Evolutionary conservation across 2,113 vertebrate genomes (phyloP).

Genomic region (Otis tarda): DNA sequence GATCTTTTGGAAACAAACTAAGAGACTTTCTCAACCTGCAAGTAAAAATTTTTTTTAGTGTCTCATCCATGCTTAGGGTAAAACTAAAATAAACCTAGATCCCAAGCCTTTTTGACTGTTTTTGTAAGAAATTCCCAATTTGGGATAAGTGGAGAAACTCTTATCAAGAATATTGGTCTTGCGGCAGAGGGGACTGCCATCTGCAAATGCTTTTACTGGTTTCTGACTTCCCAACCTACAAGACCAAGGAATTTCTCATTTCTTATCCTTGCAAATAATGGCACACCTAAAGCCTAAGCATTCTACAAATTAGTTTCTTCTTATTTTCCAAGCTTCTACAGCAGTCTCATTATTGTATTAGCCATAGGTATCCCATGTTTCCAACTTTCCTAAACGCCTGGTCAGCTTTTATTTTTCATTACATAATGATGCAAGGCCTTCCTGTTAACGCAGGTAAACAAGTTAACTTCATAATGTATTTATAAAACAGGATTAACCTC

Average conservation of each 20-base stretch:
- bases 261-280: background rate
- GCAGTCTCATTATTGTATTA: background rate
- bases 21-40: background rate
- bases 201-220: background rate
- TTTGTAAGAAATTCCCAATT: background rate
- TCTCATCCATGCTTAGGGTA: background rate
- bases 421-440: background rate
- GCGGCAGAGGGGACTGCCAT: background rate
- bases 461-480: background rate
- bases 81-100: background rate
- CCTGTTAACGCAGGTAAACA: background rate
- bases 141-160: background rate
- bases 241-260: background rate
- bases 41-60: background rate
- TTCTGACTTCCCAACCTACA: background rate
- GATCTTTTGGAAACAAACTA: background rate
- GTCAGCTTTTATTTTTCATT: background rate
- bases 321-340: background rate
- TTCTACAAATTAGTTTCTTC: background rate
- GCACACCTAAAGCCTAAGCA: background rate
- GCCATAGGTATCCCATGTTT: background rate
- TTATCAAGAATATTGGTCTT: background rate
- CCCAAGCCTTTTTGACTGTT: background rate
- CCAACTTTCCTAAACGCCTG: background rate
- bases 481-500: background rate